phyloP scores from a whole-genome alignment of 2,113 vertebrate genomes.

The Zosterops japonicus region DNA sequence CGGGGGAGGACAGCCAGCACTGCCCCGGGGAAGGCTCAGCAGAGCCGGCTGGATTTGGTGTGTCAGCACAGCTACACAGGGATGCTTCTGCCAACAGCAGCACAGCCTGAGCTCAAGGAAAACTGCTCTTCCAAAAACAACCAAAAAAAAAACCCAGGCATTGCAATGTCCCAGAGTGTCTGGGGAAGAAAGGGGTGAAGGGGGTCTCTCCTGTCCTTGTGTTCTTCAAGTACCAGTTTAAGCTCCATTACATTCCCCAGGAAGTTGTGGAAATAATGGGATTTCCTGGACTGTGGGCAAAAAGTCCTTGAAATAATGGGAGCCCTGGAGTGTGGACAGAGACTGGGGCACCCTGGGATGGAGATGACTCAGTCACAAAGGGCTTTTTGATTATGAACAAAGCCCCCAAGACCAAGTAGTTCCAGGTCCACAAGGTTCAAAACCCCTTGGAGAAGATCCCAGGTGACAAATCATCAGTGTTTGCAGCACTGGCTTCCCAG shows the following conservation, averaged over 20 bases:
- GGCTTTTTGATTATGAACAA: neutral
- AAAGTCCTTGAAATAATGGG: neutral
- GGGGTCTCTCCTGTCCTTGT: neutral
- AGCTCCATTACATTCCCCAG: neutral
- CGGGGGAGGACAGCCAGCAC: neutral
- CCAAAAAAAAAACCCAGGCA: accelerated
- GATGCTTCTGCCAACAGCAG: neutral
- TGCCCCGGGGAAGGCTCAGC: neutral
- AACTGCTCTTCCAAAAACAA: neutral
- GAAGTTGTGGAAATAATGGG: neutral
- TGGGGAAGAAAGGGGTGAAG: neutral
- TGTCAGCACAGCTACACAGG: neutral
- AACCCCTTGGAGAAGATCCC: neutral
- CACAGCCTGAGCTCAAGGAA: neutral
- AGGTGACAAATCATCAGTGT: neutral
- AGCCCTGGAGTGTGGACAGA: neutral
- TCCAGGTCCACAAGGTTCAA: neutral
- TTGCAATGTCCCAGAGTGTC: neutral
- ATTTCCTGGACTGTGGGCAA: neutral
- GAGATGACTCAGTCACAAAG: neutral
- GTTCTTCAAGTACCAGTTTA: neutral
- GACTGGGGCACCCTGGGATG: neutral
- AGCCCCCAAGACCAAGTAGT: neutral
- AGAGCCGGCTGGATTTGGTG: neutral
- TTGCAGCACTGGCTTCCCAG: neutral